Base-by-base conservation (phyloP, 2,113 vertebrate species). In the Verasper variegatus region DNA sequence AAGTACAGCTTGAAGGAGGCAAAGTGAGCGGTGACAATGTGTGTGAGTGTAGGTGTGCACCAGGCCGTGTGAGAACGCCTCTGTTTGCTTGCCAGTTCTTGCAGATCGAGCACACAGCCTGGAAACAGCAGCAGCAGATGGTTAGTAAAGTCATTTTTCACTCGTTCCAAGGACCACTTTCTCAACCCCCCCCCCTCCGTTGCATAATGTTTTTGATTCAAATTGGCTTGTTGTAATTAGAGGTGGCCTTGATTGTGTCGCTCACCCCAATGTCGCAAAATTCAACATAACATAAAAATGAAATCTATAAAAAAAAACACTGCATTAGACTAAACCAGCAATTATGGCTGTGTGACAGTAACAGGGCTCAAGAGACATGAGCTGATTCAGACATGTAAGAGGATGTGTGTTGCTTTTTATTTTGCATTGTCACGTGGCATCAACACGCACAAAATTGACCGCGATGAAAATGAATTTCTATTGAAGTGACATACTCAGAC, bases 121-220 rank as follows among this genome's bases (percentile, higher is more conserved):
- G 56, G 54, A 23, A 72, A 71, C 54, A 68, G 74, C 81, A 81
- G 88, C 84, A 87, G 84, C 89, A 88, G 90, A 85, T 89, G 82
- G 74, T 88, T 77, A 23, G 35, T 6, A 83, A 83, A 83, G 79
- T 82, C 24, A 66, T 82, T 78, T 84, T 70, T 84, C 74, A 54
- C 63, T 59, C 21, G 1, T 58, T 78, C 68, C 78, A 81, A 56
- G 69, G 71, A 76, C 82, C 61, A 27, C 17, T 76, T 71, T 83
- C 70, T 69, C 60, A 68, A 65, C 31, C 31, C 31, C 5, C 31
- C 31, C 31, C 31, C 31, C 63, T 18, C 60, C 8, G 70, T 85
- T 82, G n/a, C 62, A 40, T 75, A 73, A 88, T 74, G 27, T 6
- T 66, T 55, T 70, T 65, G n/a, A n/a, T n/a, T n/a, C n/a, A n/a